Conservation (phyloP, 2,113 vertebrate species). For the Sorex araneus region DNA sequence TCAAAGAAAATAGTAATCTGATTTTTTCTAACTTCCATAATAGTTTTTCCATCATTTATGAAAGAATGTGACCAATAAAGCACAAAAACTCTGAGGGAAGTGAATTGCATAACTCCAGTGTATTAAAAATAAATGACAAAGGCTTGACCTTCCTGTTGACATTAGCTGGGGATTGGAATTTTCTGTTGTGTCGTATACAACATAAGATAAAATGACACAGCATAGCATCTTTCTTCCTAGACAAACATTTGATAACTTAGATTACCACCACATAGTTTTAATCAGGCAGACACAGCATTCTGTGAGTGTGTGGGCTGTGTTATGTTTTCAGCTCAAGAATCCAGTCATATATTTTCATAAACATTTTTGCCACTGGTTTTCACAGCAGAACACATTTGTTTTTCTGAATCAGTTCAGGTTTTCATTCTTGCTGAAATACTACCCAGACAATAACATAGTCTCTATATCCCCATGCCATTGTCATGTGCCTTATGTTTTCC, state of each 20-base stretch:
- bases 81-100: constrained; percentile 75
- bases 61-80: constrained; percentile 79
- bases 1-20: constrained; percentile 61
- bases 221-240: neutral
- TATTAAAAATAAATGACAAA: constrained; percentile 84
- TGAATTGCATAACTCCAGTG: constrained; percentile 67
- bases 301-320: neutral
- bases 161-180: constrained; percentile 57
- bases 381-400: constrained; percentile 29
- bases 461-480: constrained; percentile 46
- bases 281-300: neutral
- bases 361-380: neutral
- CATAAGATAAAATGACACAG: constrained; percentile 8
- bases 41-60: constrained; percentile 66
- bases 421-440: constrained; percentile 47
- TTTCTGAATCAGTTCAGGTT: constrained; percentile 61
- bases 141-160: constrained; percentile 81
- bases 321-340: constrained; percentile 17
- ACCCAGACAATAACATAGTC: constrained; percentile 52
- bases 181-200: constrained; percentile 46
- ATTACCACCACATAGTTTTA: neutral
- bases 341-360: neutral
- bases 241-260: neutral
- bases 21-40: constrained; percentile 21
- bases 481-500: constrained; percentile 72